Percentiles rank a stretch among this genome's conserved stretches.
These are phyloP conservation scores for Cecropterus lyciades DNA, from an alignment of 1,140 invertebrate genomes.

Conservation along the genomic window DNA sequence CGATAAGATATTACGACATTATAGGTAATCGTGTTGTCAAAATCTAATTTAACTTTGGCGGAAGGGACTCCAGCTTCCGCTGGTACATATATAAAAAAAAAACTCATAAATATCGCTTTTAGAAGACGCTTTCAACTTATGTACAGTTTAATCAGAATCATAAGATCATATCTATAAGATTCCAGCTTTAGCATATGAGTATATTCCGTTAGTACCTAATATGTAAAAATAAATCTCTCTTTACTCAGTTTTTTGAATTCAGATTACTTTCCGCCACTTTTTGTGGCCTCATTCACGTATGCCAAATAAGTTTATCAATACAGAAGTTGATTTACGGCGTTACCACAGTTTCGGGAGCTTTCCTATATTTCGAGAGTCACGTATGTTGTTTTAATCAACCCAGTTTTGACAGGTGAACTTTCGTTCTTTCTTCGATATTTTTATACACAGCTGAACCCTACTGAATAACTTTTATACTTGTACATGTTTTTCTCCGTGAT, in stretches of 20 bases:
- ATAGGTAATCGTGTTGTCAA: too few relatives aligned
- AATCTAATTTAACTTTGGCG: too few relatives aligned
- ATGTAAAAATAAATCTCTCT: background rate
- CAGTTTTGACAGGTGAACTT: background rate
- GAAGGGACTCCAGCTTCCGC: too few relatives aligned
- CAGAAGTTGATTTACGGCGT: conserved; percentile 2
- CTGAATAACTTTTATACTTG: background rate
- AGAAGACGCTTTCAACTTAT: too few relatives aligned
- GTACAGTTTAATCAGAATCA: too few relatives aligned
- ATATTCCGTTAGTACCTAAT: too few relatives aligned
- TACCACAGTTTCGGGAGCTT: too few relatives aligned
- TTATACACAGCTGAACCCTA: background rate
- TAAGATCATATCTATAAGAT: too few relatives aligned
- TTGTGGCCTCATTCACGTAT: background rate
- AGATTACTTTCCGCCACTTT: background rate
- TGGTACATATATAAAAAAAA: too few relatives aligned
- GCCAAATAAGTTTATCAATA: background rate
- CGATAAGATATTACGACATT: too few relatives aligned
- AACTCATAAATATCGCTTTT: too few relatives aligned
- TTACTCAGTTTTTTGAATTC: background rate
- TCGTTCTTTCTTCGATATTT: background rate
- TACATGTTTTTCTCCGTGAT: background rate
- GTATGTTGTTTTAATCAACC: background rate
- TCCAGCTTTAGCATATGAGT: too few relatives aligned
- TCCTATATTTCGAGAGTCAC: background rate